Conservation (phyloP, 92 coral and sea anemone species). For the Isaurus tuberculatus region DNA sequence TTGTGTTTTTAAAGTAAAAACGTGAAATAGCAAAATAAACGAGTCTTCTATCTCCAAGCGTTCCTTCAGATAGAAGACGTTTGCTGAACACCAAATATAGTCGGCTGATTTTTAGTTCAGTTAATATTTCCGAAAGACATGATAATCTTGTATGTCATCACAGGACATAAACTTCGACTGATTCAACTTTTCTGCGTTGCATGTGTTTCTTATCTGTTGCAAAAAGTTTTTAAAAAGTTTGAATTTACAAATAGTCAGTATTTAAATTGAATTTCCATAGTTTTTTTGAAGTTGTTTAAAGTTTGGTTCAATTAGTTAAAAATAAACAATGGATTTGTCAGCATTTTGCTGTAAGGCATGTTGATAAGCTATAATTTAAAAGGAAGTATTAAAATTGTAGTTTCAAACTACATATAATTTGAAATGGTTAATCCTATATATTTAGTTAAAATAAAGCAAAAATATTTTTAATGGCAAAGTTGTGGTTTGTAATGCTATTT, state of each 20-base stretch:
- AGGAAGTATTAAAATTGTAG: not conserved
- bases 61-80: not conserved
- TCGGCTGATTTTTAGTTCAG: not conserved
- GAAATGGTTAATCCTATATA: not conserved
- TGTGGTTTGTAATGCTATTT: not conserved
- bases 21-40: not conserved
- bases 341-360: not conserved
- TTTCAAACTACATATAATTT: not conserved
- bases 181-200: not conserved
- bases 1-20: not conserved
- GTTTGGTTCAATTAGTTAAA: not conserved
- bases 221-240: not conserved
- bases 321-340: not conserved
- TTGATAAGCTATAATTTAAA: not conserved
- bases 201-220: not conserved
- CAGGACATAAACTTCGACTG: not conserved
- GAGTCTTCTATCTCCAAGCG: not conserved
- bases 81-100: conserved; percentile 45
- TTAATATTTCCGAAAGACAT: not conserved
- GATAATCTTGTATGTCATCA: not conserved
- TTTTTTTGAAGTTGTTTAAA: no score
- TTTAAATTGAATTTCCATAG: no score
- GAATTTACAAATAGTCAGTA: no score
- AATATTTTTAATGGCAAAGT: not conserved
- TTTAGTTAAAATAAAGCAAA: not conserved